Evolutionary conservation across 1,140 invertebrate genomes (phyloP), one percentile per base, ranked within the genome.

Genomic region (Araneus ventricosus): DNA sequence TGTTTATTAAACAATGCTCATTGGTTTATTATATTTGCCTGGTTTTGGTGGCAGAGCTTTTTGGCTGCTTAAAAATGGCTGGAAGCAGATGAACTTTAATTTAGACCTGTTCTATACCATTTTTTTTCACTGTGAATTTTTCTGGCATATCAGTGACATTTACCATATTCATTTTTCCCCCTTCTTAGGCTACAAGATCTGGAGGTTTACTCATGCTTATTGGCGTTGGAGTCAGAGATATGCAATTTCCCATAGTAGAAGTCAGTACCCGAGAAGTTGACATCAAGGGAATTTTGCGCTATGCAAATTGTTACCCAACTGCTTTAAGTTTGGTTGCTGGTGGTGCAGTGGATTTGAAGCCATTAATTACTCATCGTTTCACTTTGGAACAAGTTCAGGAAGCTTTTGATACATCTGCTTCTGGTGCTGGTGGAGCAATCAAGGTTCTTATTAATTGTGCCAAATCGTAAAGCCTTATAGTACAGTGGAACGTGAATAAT

Each of bases 301-400:
- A 99, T 95, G 97, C 96, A 75, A 99, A 99, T 96, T 98, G 98
- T 94, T 99, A 99, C 95, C 96, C 97, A 4, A 97, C 97, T 86
- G 98, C 98, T 0, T 95, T 99, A 92, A 96, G 97, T 1, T 96
- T 99, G 95, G 89, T 99, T 5, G 96, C 98, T 1, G 97, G 97
- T 90, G 98, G 98, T 4, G 97, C 97, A 95, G 96, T 99, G 5
- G 96, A 99, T 95, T 97, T 99, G 0, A 98, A 98, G 94, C 97
- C 97, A 4, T 95, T 99, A 57, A 97, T 99, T 24, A 99, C 98
- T 1, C 99, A 99, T 95, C 97, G 98, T 95, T 99, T 97, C 95
- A 96, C 96, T 88, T 95, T 99, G 1, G 98, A 98, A 94, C 97
- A 99, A 88, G 97, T 98, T 0, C 93, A 97, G 0, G 96, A 98